Evolutionary conservation across 2,888 invertebrate genomes (phyloP), one percentile per base, ranked within the genome.

Genomic region (Idaea aversata): DNA sequence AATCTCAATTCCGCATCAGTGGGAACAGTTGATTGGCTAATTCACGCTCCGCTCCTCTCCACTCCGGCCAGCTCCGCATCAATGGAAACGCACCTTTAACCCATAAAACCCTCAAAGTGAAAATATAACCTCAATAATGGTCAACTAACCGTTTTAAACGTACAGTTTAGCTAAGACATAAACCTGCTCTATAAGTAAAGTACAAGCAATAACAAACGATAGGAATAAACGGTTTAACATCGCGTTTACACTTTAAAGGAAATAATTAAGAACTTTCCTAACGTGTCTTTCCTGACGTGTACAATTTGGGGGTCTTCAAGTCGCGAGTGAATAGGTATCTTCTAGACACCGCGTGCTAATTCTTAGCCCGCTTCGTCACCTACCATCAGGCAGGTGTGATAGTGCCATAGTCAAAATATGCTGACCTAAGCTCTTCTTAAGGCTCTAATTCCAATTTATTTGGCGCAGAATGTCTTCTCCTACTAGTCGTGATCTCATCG

Each of bases 91-190:
- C 47, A 65, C 61, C 65, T 62, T 62, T 34, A 47, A 15, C 62
- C 65, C 25, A 35, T 34, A 59, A 65, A 62, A 62, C 65, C 59
- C 64, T 59, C 59, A 15, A 65, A 70, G 61, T 67, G 68, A 67
- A 65, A 69, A 63, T 62, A 65, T 67, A 65, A 70, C 64, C 67
- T 16, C 64, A 64, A 70, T 65, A 60, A 67, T 66, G 15, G 58
- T 57, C 67, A 66, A 67, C 67, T 68, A 67, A 62, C 65, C 57
- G 25, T 65, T 69, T 71, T 67, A 67, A 69, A 65, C 59, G 66
- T 16, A n/a, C 59, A 38, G 63, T 67, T 63, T 59, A 61, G 10
- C 4, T 13, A 10, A 7, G 47, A 47, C 47, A 47, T 47, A 47
- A 47, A 47, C 47, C 47, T 47, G 3, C 13, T 13, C 13, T 10